These are phyloP conservation scores for Shinisaurus crocodilurus DNA, from an alignment of 2,113 vertebrate genomes.

Conservation along the genomic window DNA sequence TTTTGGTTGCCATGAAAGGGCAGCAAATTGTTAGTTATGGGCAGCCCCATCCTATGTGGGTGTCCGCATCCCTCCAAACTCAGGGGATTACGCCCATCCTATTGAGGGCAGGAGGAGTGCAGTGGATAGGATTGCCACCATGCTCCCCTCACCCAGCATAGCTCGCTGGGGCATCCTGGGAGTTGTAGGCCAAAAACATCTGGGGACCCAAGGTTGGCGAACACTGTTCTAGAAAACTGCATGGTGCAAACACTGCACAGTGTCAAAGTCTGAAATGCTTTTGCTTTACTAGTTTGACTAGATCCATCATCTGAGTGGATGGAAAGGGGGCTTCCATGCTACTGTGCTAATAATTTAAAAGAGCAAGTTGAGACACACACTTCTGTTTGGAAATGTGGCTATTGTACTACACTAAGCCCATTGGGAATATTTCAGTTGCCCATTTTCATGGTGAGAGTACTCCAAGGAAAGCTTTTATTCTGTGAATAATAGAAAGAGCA, in stretches of 20 bases:
- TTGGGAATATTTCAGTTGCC: not conserved
- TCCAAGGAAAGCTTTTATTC: not conserved
- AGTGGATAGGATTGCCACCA: too few species aligned
- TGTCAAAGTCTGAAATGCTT: not conserved
- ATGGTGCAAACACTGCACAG: not conserved
- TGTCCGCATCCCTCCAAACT: too few species aligned
- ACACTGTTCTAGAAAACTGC: not conserved
- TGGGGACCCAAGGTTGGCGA: too few species aligned
- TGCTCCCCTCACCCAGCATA: too few species aligned
- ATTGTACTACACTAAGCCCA: not conserved
- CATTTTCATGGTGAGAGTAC: conserved; percentile 4
- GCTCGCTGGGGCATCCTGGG: too few species aligned
- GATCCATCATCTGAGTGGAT: not conserved
- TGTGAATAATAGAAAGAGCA: not conserved
- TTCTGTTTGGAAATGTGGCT: not conserved
- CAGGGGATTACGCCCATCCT: too few species aligned
- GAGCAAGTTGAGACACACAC: not conserved
- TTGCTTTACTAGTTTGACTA: not conserved
- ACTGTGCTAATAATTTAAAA: not conserved
- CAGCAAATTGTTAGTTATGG: not conserved
- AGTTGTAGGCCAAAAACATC: too few species aligned
- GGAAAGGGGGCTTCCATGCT: not conserved
- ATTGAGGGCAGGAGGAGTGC: too few species aligned
- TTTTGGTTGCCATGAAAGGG: not conserved
- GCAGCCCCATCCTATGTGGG: too few species aligned